These are phyloP conservation scores for Myotis lucifugus DNA, from an alignment of 2,113 vertebrate genomes.

Conservation along the genomic window DNA sequence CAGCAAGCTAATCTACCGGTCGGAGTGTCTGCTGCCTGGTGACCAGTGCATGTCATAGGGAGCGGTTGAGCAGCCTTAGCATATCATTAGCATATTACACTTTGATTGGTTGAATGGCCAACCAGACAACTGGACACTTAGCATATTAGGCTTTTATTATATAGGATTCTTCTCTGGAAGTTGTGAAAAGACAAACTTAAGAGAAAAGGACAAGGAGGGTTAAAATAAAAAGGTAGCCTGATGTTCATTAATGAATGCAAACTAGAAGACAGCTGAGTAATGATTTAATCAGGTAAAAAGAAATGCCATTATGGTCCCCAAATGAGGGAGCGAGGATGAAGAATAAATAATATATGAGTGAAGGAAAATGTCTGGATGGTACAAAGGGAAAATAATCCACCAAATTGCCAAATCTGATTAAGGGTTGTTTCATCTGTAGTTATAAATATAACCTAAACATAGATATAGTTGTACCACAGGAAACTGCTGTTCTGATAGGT, in stretches of 20 bases:
- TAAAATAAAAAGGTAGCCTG: background rate
- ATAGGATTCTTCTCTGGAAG: background rate
- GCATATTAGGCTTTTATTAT: background rate
- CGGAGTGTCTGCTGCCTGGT: too few relatives aligned
- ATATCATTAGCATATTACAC: too few relatives aligned
- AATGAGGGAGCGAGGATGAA: background rate
- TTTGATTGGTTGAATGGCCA: too few relatives aligned
- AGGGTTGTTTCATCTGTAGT: background rate
- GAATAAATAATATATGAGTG: background rate
- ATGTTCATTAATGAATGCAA: background rate
- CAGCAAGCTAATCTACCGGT: too few relatives aligned
- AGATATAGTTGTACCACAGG: background rate
- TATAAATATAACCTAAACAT: background rate
- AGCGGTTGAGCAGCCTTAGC: too few relatives aligned
- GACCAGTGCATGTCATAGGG: too few relatives aligned
- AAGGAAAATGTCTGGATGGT: background rate
- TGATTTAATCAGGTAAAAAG: background rate
- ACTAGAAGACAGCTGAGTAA: background rate
- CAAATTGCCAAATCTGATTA: background rate
- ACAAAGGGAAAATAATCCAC: background rate
- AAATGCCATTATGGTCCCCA: rapidly evolving
- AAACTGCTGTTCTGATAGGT: background rate
- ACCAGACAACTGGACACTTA: too few relatives aligned
- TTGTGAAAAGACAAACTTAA: background rate
- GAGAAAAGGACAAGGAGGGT: background rate